These are phyloP conservation scores for Mungos mungo DNA, from an alignment of 2,113 vertebrate species.

Conservation along the genomic window DNA sequence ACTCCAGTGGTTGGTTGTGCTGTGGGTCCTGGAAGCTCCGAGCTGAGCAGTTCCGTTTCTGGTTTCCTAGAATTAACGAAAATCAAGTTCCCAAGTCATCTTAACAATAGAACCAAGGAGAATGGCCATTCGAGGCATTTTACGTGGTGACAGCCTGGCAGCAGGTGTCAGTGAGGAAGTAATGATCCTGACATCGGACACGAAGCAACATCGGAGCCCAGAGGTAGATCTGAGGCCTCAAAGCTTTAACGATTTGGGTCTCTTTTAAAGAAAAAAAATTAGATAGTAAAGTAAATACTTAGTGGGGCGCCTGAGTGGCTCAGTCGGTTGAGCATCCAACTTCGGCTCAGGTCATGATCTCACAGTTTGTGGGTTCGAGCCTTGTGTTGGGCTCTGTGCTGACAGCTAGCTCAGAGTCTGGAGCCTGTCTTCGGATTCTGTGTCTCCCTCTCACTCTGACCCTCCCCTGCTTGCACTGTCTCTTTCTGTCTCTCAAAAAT, in stretches of 20 bases:
- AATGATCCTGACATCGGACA: neutral
- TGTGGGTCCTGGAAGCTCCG: neutral
- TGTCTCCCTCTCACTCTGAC: too few species aligned
- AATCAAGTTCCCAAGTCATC: neutral
- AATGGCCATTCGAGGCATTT: neutral
- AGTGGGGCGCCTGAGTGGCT: too few species aligned
- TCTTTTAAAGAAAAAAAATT: neutral
- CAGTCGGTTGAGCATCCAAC: too few species aligned
- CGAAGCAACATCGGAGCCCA: neutral
- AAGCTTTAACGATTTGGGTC: neutral
- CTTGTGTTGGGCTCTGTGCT: too few species aligned
- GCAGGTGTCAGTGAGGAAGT: neutral
- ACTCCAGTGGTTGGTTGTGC: accelerated
- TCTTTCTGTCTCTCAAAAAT: too few species aligned
- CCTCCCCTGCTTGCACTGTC: too few species aligned
- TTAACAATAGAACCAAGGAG: neutral
- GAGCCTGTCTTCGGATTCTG: too few species aligned
- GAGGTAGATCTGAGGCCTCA: neutral
- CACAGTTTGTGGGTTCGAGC: too few species aligned
- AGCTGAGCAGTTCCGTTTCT: neutral
- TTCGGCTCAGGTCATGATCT: too few species aligned
- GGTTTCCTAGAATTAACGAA: neutral
- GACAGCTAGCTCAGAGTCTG: too few species aligned
- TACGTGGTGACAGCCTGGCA: neutral
- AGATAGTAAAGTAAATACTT: neutral